Evolutionary conservation across 2,888 invertebrate genomes (phyloP), one percentile per base, ranked within the genome.

Genomic region (Parnassius glacialis): DNA sequence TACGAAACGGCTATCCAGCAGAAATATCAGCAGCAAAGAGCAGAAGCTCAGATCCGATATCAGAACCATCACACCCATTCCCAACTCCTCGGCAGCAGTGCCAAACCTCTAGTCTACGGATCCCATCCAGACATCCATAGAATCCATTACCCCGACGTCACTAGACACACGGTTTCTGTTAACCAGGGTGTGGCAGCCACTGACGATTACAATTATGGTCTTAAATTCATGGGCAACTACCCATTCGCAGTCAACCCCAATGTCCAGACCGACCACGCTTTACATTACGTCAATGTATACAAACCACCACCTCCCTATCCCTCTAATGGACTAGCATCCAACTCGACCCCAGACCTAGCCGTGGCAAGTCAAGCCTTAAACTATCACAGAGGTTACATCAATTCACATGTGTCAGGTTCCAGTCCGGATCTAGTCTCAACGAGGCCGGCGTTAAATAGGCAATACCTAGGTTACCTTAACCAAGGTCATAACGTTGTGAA

Each of bases 1-100:
- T 99, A 99, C 84, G 98, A 98, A 79, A 97, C 97, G 0, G 98
- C 98, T 12, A 93, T 98, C 65, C 96, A 96, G 79, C 95, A 96
- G 74, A 97, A 97, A 80, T 96, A 96, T 83, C 92, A 94, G 55
- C 93, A 91, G 48, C 87, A 87, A 47, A 66, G 87, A 10, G 74
- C 86, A 0, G 86, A 90, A 53, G 85, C 87, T 0, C 84, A 86
- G 62, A 78, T 88, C 0, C 83, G 90, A 0, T 90, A 85, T 71
- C 87, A 86, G 66, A 82, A 75, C 73, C 87, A 83, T 65, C 84
- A 83, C 67, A 70, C 84, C 2, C 84, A 83, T 68, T 67, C 79
- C 0, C 82, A 78, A 42, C 67, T 79, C 44, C 75, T 80, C 10
- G 73, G 63, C 64, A 64, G 73, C 43, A 72, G 70, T 53, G 68